Evolutionary conservation across 2,888 invertebrate species (phyloP).

Genomic region (Blastobasis lacticolella): DNA sequence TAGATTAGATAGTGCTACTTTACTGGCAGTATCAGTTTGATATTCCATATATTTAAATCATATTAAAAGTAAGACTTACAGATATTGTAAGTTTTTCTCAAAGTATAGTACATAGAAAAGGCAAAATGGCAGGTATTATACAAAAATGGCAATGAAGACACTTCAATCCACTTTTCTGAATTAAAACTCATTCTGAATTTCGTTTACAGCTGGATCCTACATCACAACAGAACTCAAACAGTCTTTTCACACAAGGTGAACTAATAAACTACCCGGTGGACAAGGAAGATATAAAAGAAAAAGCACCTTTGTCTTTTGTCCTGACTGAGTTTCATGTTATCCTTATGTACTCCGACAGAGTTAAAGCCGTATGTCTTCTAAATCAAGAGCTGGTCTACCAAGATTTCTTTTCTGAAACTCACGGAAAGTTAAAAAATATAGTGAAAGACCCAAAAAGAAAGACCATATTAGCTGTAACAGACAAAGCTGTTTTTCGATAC

Average conservation of each 20-base stretch:
- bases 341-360: slow-evolving; percentile 86
- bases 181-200: background rate
- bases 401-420: slow-evolving; percentile 85
- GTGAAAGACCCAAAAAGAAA: slow-evolving; percentile 85
- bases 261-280: slow-evolving; percentile 53
- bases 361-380: slow-evolving; percentile 88
- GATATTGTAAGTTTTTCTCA: too few relatives aligned
- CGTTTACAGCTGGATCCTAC: slow-evolving; percentile 60
- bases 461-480: slow-evolving; percentile 90
- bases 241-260: slow-evolving; percentile 59
- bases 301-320: slow-evolving; percentile 82
- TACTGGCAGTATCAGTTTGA: too few relatives aligned
- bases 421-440: slow-evolving; percentile 86
- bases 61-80: too few relatives aligned
- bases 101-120: too few relatives aligned
- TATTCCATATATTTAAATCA: too few relatives aligned
- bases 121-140: too few relatives aligned
- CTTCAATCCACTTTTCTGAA: background rate
- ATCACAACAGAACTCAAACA: slow-evolving; percentile 63
- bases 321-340: slow-evolving; percentile 94
- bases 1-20: too few relatives aligned
- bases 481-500: slow-evolving; percentile 88
- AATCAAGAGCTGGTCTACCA: slow-evolving; percentile 91
- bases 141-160: too few relatives aligned
- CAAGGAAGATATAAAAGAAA: slow-evolving; percentile 46